Evolutionary conservation across 2,113 vertebrate genomes (phyloP).

Genomic region (Salvator merianae): DNA sequence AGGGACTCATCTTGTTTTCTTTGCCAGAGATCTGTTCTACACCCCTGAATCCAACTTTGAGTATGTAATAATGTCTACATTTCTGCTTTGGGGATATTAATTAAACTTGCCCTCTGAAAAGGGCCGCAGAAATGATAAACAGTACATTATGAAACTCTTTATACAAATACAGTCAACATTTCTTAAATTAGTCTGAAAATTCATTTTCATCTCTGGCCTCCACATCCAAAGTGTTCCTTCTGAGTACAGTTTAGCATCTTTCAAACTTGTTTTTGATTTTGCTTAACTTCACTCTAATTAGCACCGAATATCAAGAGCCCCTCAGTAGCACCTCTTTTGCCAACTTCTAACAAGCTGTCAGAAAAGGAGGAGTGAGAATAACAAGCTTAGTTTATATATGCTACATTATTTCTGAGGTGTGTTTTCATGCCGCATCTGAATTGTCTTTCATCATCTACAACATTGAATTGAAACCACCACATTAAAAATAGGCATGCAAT

Average conservation of each 20-base stretch:
- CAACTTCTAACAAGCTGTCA: constrained; percentile 76
- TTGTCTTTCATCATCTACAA: constrained; percentile 23
- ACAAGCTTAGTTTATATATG: constrained; percentile 59
- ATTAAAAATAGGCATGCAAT: not conserved
- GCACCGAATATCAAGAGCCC: constrained; percentile 76
- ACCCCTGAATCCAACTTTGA: no score
- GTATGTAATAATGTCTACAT: no score
- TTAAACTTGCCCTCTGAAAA: not conserved
- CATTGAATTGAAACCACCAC: not conserved
- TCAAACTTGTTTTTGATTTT: constrained; percentile 11
- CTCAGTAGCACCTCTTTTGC: constrained; percentile 70
- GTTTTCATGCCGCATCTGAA: constrained; percentile 30
- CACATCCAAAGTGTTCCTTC: constrained; percentile 47
- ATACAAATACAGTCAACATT: not conserved
- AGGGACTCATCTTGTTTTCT: no score
- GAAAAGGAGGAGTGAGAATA: constrained; percentile 73
- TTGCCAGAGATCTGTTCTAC: no score
- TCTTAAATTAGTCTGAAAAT: not conserved
- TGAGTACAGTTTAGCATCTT: constrained; percentile 50
- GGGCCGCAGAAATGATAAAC: not conserved
- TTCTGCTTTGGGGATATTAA: no score
- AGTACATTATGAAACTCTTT: not conserved
- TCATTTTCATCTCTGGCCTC: constrained; percentile 6
- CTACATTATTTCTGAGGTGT: constrained; percentile 25
- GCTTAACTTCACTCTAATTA: constrained; percentile 75